Evolutionary conservation across 1,140 invertebrate species (phyloP).

Genomic region (Formica exsecta): DNA sequence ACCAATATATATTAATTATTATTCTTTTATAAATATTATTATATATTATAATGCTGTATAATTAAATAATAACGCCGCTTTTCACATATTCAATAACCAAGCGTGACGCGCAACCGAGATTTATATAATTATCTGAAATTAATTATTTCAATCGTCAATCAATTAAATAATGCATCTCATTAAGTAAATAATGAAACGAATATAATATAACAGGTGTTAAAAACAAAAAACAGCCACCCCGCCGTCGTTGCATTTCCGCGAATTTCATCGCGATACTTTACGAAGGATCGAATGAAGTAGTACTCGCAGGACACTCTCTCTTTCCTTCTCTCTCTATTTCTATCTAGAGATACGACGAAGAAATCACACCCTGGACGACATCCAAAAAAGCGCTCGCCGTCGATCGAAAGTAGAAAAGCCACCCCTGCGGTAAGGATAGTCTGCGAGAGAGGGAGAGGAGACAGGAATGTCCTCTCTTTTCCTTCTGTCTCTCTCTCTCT

Average conservation of each 20-base stretch:
- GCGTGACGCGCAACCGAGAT: background rate
- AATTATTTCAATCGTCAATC: conserved; percentile 49
- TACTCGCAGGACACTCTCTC: background rate
- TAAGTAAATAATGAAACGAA: background rate
- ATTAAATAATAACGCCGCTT: conserved; percentile 15
- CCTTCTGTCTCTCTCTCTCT: conserved; percentile 54
- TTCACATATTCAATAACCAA: background rate
- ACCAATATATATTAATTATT: conserved; percentile 19
- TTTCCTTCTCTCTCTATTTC: background rate
- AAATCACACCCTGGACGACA: conserved; percentile 48
- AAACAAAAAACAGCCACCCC: background rate
- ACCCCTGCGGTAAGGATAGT: conserved; percentile 33
- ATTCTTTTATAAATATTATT: conserved; percentile 6
- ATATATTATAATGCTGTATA: background rate
- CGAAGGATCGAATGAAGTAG: background rate
- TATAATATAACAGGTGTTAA: background rate
- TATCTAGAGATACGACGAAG: background rate
- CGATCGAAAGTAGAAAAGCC: conserved; percentile 45
- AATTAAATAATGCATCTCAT: conserved; percentile 22
- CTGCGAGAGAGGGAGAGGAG: conserved; percentile 33
- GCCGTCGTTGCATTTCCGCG: background rate
- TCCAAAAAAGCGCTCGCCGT: conserved; percentile 59
- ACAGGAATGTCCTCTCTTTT: conserved; percentile 62
- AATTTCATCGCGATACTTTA: background rate
- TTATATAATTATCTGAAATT: conserved; percentile 26